Evolutionary conservation across 2,797 vertebrate genomes (phyloP).

Genomic region (Lepidocolaptes lacrymiger): DNA sequence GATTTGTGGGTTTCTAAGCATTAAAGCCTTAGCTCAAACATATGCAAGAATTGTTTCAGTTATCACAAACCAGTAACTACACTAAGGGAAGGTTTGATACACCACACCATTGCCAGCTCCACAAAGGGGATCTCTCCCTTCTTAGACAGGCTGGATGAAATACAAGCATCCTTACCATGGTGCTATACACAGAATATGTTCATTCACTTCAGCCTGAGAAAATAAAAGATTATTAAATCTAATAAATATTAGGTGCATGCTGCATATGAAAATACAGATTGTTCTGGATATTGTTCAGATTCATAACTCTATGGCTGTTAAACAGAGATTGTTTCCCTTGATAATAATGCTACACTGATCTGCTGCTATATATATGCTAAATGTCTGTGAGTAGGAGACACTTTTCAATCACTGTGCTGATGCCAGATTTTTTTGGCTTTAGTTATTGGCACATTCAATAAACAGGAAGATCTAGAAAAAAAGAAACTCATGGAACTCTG

Average conservation of each 20-base stretch:
- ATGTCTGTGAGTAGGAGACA: not conserved
- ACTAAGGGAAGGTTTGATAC: not conserved
- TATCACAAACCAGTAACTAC: not conserved
- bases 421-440: not conserved
- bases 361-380: not conserved
- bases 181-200: not conserved
- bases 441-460: slow-evolving; percentile 1
- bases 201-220: not conserved
- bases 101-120: not conserved
- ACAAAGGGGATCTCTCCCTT: not conserved
- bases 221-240: not conserved
- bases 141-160: not conserved
- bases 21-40: not conserved
- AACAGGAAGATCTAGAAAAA: not conserved
- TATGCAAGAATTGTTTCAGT: not conserved
- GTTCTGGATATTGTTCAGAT: not conserved
- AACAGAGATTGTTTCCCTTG: not conserved
- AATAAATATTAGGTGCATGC: not conserved
- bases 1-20: not conserved
- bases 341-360: not conserved
- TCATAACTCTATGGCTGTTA: not conserved
- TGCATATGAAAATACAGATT: not conserved
- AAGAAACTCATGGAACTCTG: not conserved
- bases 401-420: not conserved
- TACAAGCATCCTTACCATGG: not conserved